These are phyloP conservation scores for Bombus picipes DNA, from an alignment of 1,140 invertebrate genomes.

Conservation along the genomic window DNA sequence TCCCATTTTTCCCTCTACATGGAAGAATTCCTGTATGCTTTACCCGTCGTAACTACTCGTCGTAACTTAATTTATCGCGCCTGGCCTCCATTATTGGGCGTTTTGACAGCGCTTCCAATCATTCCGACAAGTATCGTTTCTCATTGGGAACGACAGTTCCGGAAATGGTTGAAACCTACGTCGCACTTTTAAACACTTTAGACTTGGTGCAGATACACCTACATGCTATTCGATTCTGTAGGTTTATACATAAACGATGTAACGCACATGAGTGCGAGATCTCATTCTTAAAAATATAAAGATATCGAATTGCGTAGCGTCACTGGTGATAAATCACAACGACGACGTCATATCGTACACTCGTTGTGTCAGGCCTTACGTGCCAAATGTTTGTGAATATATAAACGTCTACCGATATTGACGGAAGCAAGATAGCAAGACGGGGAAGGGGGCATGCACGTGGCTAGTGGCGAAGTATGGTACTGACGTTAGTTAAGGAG, in stretches of 20 bases:
- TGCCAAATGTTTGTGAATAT: neutral
- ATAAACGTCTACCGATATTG: neutral
- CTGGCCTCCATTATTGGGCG: too few relatives aligned
- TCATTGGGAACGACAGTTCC: neutral
- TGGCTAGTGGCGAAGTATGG: neutral
- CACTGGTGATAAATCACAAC: neutral
- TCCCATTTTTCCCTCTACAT: neutral
- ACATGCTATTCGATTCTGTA: neutral
- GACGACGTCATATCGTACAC: neutral
- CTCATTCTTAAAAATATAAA: neutral
- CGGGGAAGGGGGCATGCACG: neutral
- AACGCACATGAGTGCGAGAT: neutral
- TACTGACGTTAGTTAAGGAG: constrained; percentile 32
- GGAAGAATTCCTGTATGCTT: neutral
- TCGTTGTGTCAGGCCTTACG: neutral
- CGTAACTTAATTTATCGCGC: neutral
- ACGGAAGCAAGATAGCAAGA: neutral
- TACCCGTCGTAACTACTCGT: neutral
- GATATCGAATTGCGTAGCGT: neutral
- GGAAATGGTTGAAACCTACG: neutral
- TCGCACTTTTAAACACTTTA: neutral
- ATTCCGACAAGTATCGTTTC: neutral
- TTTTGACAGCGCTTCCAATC: neutral
- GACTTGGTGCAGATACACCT: too few relatives aligned
- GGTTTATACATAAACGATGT: neutral